A percentile compares a stretch with the other conserved stretches of the same genome.
phyloP scores from a whole-genome alignment of 2,113 vertebrate genomes.

The Tachysurus fulvidraco region DNA sequence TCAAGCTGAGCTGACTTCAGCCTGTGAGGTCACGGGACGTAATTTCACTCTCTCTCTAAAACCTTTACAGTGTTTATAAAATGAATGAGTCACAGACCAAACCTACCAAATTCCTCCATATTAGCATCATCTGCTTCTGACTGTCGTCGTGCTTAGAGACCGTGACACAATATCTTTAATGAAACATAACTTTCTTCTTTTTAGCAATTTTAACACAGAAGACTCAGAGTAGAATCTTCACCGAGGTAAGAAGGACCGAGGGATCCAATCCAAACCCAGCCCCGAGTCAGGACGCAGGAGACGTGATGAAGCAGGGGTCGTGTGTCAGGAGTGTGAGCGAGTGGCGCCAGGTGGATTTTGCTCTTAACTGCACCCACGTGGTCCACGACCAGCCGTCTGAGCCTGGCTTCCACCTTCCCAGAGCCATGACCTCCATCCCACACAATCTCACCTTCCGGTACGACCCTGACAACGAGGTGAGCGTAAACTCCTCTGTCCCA shows the following conservation, averaged over 20 bases:
- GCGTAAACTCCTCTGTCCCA: background rate
- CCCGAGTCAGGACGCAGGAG: background rate
- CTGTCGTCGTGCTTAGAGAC: no score
- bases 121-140: background rate
- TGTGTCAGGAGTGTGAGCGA: constrained; percentile 60
- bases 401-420: constrained; percentile 65
- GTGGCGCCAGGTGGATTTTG: constrained; percentile 73
- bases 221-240: constrained; percentile 29
- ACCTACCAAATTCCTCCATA: background rate
- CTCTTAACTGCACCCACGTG: constrained; percentile 74
- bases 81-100: background rate
- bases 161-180: background rate
- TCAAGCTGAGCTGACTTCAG: background rate
- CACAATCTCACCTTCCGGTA: constrained; percentile 73
- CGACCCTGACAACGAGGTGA: constrained; percentile 41
- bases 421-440: constrained; percentile 74
- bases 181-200: constrained; percentile 16
- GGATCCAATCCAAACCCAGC: background rate
- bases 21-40: background rate
- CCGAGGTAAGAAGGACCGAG: constrained; percentile 46
- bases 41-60: background rate
- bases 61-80: background rate
- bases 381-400: constrained; percentile 71
- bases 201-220: constrained; percentile 52
- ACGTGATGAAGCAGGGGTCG: constrained; percentile 68